phyloP scores from a whole-genome alignment of 2,888 invertebrate species.

The Amiota minor region DNA sequence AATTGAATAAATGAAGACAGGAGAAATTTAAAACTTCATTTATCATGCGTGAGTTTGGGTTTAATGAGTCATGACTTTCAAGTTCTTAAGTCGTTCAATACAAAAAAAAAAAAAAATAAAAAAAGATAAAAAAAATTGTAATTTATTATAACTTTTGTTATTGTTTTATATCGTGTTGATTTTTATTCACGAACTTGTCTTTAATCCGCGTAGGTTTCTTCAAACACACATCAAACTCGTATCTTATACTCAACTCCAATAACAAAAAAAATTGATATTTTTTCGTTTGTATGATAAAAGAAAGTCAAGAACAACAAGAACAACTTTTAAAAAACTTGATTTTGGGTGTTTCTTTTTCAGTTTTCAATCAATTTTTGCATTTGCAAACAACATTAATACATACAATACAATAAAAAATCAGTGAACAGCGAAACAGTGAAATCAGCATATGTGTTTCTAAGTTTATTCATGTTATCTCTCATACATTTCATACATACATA shows the following conservation, averaged over 20 bases:
- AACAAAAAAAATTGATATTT: background rate
- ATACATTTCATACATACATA: too few relatives aligned
- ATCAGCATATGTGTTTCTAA: constrained; percentile 2
- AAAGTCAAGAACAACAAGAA: constrained; percentile 22
- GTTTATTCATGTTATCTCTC: too few relatives aligned
- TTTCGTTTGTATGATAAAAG: constrained; percentile 8
- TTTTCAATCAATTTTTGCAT: background rate
- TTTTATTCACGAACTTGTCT: constrained; percentile 23
- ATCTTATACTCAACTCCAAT: background rate
- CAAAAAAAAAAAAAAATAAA: background rate
- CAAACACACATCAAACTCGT: background rate
- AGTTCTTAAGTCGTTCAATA: constrained; percentile 6
- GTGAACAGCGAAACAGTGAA: background rate
- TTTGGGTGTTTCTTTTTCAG: background rate
- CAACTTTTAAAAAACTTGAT: constrained; percentile 1
- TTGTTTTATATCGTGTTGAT: constrained; percentile 21
- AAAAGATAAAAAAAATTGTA: too few relatives aligned
- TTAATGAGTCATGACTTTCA: background rate
- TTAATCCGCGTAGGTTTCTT: background rate
- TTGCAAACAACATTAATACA: too few relatives aligned
- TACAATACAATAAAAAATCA: too few relatives aligned
- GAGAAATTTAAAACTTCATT: too few relatives aligned
- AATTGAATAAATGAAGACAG: too few relatives aligned
- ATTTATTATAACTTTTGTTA: background rate
- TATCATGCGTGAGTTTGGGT: background rate